Percentiles rank a stretch among this genome's conserved stretches.
Conservation (phyloP, 2,797 vertebrate genomes). For the Acropternis orthonyx region DNA sequence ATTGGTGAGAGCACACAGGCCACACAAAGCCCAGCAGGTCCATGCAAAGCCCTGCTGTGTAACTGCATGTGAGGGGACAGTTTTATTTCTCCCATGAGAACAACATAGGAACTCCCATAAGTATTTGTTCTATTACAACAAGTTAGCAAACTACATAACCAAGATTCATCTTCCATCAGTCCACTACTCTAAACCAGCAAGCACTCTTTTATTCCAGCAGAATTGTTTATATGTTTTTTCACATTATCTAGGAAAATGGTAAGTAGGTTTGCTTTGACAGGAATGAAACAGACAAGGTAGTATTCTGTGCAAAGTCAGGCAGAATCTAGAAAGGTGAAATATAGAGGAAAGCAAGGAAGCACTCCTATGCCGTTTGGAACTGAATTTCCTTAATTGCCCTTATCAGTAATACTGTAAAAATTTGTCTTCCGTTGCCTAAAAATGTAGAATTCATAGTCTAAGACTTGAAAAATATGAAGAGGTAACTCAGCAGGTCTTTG, state of each 20-base stretch:
- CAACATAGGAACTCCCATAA: background rate
- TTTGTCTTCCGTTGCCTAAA: background rate
- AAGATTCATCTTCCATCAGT: background rate
- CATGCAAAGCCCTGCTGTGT: background rate
- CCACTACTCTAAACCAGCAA: background rate
- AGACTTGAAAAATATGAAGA: background rate
- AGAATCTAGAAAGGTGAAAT: background rate
- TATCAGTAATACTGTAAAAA: background rate
- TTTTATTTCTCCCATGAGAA: background rate
- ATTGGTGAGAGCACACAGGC: rapidly evolving
- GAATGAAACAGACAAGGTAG: background rate
- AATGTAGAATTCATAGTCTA: background rate
- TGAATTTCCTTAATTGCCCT: background rate
- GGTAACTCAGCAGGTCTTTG: background rate
- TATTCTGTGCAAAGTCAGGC: background rate
- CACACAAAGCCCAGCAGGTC: background rate
- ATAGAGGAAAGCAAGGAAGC: background rate
- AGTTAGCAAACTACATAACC: background rate
- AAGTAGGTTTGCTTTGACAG: background rate
- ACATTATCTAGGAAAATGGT: background rate
- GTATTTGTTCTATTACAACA: too few relatives aligned
- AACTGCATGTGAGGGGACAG: background rate
- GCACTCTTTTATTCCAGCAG: background rate
- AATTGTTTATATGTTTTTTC: background rate
- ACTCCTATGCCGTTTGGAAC: background rate